phyloP scores from a whole-genome alignment of 2,113 vertebrate species.

The Buteo buteo region DNA sequence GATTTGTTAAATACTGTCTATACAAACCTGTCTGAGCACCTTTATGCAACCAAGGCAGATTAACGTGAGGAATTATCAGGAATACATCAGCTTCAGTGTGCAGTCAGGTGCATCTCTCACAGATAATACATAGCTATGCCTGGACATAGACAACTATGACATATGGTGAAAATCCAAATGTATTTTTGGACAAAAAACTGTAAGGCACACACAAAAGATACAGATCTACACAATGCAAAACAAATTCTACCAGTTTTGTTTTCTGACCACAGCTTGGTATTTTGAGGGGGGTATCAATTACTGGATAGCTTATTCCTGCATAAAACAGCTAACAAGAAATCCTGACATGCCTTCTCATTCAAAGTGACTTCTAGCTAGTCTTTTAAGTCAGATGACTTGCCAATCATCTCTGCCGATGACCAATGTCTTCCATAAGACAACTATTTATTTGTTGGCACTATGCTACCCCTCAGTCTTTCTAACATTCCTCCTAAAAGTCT shows the following conservation, averaged over 20 bases:
- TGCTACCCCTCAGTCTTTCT: neutral
- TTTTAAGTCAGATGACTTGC: neutral
- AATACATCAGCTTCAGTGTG: neutral
- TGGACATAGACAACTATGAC: neutral
- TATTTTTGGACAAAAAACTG: neutral
- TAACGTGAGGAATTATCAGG: neutral
- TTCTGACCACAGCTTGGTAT: neutral
- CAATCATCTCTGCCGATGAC: fast-evolving
- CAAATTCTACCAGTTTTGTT: neutral
- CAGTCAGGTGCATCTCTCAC: neutral
- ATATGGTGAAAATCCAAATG: neutral
- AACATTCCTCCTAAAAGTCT: neutral
- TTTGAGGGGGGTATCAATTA: neutral
- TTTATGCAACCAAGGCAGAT: neutral
- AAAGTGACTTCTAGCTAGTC: neutral
- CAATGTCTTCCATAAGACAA: neutral
- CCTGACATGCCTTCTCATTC: neutral
- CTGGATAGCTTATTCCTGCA: neutral
- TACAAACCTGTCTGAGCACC: neutral
- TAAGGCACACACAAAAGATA: neutral
- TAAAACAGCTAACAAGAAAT: neutral
- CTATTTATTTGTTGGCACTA: neutral
- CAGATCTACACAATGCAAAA: neutral
- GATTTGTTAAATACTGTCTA: neutral
- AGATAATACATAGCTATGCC: neutral